phyloP scores from a whole-genome alignment of 2,888 invertebrate genomes.

The Himalopsyche tibetana region DNA sequence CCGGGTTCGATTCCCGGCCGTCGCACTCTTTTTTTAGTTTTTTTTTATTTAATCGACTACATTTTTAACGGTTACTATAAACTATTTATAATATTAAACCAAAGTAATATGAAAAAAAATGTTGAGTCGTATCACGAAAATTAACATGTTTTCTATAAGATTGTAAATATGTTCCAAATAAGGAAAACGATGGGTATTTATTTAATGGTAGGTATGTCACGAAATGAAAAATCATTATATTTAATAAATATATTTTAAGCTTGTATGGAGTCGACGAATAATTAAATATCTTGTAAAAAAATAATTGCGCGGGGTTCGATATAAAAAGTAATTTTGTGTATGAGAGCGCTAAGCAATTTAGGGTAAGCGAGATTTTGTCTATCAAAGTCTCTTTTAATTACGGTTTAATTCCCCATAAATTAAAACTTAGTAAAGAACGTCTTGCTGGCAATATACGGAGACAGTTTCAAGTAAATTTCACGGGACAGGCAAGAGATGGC shows the following conservation, averaged over 20 bases:
- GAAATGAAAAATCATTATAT: too few species aligned
- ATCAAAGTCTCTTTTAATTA: slow-evolving; percentile 64
- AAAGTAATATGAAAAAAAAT: too few species aligned
- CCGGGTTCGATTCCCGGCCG: slow-evolving; percentile 76
- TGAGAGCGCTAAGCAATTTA: not conserved
- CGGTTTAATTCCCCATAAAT: slow-evolving; percentile 63
- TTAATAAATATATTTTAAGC: too few species aligned
- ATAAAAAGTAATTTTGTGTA: slow-evolving; percentile 9
- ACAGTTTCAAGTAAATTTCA: slow-evolving; percentile 55
- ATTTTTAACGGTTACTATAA: too few species aligned
- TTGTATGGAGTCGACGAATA: too few species aligned
- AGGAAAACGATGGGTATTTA: too few species aligned
- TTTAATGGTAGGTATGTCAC: too few species aligned
- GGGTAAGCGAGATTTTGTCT: slow-evolving; percentile 50
- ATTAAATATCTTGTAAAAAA: too few species aligned
- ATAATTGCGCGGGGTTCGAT: not conserved
- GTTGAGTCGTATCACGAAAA: too few species aligned
- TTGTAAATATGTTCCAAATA: too few species aligned
- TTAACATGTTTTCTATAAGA: too few species aligned
- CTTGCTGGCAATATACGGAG: slow-evolving; percentile 46
- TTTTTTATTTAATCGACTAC: not conserved
- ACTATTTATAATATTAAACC: too few species aligned
- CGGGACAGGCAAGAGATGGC: slow-evolving; percentile 45
- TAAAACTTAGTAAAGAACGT: slow-evolving; percentile 57
- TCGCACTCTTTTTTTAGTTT: slow-evolving; percentile 69